Evolutionary conservation across 2,888 invertebrate species (phyloP), one percentile per base, ranked within the genome.

Genomic region (Chironomus tentans): DNA sequence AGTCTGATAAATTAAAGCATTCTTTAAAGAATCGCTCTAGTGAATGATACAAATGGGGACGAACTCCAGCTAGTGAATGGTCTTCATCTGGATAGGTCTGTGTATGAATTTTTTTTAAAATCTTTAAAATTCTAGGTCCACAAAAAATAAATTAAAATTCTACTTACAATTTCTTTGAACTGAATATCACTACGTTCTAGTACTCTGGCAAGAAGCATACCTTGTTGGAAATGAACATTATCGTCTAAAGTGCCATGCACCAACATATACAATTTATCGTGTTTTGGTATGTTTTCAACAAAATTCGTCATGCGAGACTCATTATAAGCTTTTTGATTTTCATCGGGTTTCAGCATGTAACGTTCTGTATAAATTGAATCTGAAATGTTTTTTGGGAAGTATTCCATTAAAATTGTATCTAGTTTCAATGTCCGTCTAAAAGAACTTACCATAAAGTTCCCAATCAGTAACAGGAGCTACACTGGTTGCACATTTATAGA

Each of bases 151-250:
- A 3, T 3, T 4, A 28, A 28, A 5, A 1, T 28, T 38, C 38
- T 38, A 79, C 84, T 85, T 85, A 97, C 97, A 90, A 96, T 93
- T 83, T 96, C 92, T 78, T 93, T 90, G 85, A 97, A 98, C 78
- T 94, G 88, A 77, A 98, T 92, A 81, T 96, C 94, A 68, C 89
- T 87, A 65, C 90, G 87, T 81, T 96, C 95, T 79, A 98, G 86
- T 77, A 92, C 89, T 81, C 94, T 91, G 2, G 97, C 92, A 80
- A 98, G 87, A 82, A 97, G 88, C 89, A 98, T 94, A 6, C 96
- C 92, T 83, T 98, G 97, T 82, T 98, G 98, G 84, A 95, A 98
- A 83, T 98, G 98, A 0, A 98, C 98, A 84, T 98, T 98, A 83
- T 95, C 95, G 81, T 95, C 95, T 15, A 93, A 90, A 2, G 97